These are phyloP conservation scores for Bugulina stolonifera DNA, from an alignment of 2,888 invertebrate species.

Conservation along the genomic window DNA sequence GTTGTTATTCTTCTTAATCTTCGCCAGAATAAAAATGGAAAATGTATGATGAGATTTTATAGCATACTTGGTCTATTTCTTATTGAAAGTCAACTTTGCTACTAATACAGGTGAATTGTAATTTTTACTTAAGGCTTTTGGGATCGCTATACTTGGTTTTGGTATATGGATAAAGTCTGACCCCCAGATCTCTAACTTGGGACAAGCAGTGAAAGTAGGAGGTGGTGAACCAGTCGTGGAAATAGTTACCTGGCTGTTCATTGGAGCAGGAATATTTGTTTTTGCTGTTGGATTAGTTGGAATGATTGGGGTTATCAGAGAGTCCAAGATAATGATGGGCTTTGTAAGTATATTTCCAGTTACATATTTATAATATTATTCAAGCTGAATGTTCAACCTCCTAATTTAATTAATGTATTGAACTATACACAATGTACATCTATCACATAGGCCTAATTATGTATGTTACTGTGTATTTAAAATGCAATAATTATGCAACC, in stretches of 20 bases:
- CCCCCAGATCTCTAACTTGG: not conserved
- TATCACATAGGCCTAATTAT: too few relatives aligned
- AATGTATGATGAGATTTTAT: too few relatives aligned
- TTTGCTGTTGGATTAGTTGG: slow-evolving; percentile 23
- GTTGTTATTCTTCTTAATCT: too few relatives aligned
- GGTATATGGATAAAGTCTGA: slow-evolving; percentile 26
- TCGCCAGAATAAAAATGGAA: too few relatives aligned
- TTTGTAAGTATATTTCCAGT: slow-evolving; percentile 19
- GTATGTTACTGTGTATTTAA: too few relatives aligned
- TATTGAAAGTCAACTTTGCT: too few relatives aligned
- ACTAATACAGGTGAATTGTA: not conserved
- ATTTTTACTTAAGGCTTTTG: not conserved
- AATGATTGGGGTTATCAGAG: slow-evolving; percentile 14
- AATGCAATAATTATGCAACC: too few relatives aligned
- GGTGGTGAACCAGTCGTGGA: slow-evolving; percentile 3
- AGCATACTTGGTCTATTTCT: too few relatives aligned
- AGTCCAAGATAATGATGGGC: slow-evolving; percentile 23
- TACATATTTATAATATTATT: too few relatives aligned
- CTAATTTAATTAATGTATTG: too few relatives aligned
- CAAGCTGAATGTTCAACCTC: too few relatives aligned
- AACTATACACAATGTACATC: too few relatives aligned
- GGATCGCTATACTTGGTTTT: not conserved
- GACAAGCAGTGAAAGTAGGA: slow-evolving; percentile 8
- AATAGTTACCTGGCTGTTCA: slow-evolving; percentile 25
- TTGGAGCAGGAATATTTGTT: slow-evolving; percentile 25